phyloP scores from a whole-genome alignment of 2,888 invertebrate species.

The Agrochola circellaris region DNA sequence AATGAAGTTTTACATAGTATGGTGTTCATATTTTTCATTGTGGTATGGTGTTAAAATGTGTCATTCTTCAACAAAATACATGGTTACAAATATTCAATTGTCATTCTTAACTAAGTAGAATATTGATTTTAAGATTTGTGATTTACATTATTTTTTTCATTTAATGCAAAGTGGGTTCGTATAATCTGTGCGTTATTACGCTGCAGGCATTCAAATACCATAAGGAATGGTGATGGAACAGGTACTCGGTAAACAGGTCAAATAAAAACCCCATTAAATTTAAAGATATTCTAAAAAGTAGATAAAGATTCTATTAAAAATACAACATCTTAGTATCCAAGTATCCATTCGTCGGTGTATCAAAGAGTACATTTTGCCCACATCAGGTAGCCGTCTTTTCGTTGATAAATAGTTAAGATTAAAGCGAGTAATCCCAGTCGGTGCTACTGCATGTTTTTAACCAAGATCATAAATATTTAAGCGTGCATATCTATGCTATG shows the following conservation, averaged over 20 bases:
- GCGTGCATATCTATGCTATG: conserved; percentile 51
- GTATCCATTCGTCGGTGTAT: conserved; percentile 34
- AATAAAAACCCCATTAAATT: conserved; percentile 9
- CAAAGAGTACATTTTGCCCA: conserved; percentile 57
- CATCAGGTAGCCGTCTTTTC: conserved; percentile 61
- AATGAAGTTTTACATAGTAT: no score
- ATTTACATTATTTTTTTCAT: no score
- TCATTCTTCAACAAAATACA: no score
- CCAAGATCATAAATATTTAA: conserved; percentile 67
- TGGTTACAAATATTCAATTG: no score
- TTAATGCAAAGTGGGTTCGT: not conserved
- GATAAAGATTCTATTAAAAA: conserved; percentile 19
- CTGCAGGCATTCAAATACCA: not conserved
- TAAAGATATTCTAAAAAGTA: not conserved
- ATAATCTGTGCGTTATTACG: not conserved
- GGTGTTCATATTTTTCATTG: no score
- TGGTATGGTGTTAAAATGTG: no score
- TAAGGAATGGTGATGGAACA: not conserved
- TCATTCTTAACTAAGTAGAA: no score
- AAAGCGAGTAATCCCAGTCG: conserved; percentile 36
- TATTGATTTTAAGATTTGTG: no score
- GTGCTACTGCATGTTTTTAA: conserved; percentile 54
- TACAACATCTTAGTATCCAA: conserved; percentile 21
- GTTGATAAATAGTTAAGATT: conserved; percentile 62
- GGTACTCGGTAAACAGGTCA: not conserved